Evolutionary conservation across 2,888 invertebrate species (phyloP).

Genomic region (Microplitis deprimator): DNA sequence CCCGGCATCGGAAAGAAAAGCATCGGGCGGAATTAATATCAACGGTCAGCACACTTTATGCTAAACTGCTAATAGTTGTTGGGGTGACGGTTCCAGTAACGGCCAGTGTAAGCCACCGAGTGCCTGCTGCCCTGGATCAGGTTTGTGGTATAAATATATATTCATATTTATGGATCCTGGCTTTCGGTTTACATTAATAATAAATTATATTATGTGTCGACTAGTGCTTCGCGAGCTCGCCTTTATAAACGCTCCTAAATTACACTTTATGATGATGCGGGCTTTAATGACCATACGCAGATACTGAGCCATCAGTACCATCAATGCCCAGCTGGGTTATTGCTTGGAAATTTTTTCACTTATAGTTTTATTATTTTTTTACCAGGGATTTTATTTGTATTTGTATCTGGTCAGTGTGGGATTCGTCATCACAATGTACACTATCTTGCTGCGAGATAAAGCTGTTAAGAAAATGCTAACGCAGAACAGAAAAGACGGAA

Average conservation of each 20-base stretch:
- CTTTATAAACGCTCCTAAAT: conserved; percentile 38
- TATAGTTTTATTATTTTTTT: background rate
- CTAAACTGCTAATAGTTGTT: conserved; percentile 84
- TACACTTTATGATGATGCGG: conserved; percentile 46
- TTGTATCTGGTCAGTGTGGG: conserved; percentile 83
- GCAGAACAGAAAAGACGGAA: conserved; percentile 59
- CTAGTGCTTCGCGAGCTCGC: conserved; percentile 28
- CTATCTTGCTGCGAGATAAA: conserved; percentile 77
- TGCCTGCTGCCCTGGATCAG: conserved; percentile 83
- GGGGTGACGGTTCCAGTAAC: conserved; percentile 87
- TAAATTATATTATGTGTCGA: conserved; percentile 39
- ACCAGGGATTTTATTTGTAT: conserved; percentile 86
- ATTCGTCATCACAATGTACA: conserved; percentile 83
- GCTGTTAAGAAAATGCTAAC: conserved; percentile 72
- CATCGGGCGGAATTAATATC: conserved; percentile 62
- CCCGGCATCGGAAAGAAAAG: conserved; percentile 49
- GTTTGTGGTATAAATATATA: conserved; percentile 62
- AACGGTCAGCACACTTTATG: conserved; percentile 78
- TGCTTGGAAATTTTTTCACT: conserved; percentile 5
- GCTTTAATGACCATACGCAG: conserved; percentile 39
- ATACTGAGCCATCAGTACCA: background rate
- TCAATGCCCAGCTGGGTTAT: background rate
- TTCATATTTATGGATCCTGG: conserved; percentile 3
- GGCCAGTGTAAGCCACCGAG: conserved; percentile 85
- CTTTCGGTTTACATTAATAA: conserved; percentile 39